phyloP scores from a whole-genome alignment of 2,113 vertebrate species.

The Amphiprion ocellaris region DNA sequence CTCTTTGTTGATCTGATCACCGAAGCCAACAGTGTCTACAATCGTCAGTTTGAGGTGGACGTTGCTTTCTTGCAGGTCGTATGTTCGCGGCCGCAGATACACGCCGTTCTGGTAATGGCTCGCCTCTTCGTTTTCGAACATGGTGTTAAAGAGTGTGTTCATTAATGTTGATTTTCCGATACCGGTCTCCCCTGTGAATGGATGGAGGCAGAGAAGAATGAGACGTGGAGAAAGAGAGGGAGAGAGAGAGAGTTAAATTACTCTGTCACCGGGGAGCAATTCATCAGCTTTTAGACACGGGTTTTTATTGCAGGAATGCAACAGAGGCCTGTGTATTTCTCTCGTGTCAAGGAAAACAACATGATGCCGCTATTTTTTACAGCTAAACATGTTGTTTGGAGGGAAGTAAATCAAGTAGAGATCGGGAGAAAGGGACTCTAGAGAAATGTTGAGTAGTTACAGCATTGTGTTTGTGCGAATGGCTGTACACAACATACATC shows the following conservation, averaged over 20 bases:
- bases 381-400: constrained; percentile 2
- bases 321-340: constrained; percentile 1
- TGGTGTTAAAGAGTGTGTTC: constrained; percentile 99
- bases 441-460: neutral
- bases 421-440: neutral
- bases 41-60: constrained; percentile 97
- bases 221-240: neutral
- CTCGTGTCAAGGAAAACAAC: constrained; percentile 19
- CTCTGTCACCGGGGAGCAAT: constrained; percentile 27
- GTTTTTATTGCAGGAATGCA: constrained; percentile 19
- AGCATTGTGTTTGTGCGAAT: neutral
- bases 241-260: neutral
- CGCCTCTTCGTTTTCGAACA: constrained; percentile 96
- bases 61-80: constrained; percentile 95
- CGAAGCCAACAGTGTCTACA: constrained; percentile 96
- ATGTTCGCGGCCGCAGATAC: constrained; percentile 92
- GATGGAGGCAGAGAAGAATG: neutral
- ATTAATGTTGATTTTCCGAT: constrained; percentile 98
- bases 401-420: constrained; percentile 17
- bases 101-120: constrained; percentile 94
- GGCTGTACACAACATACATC: neutral
- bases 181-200: constrained; percentile 91
- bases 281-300: constrained; percentile 11
- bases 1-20: constrained; percentile 98
- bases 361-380: neutral